These are phyloP conservation scores for Hipposideros larvatus DNA, from an alignment of 2,797 vertebrate genomes.

Conservation along the genomic window DNA sequence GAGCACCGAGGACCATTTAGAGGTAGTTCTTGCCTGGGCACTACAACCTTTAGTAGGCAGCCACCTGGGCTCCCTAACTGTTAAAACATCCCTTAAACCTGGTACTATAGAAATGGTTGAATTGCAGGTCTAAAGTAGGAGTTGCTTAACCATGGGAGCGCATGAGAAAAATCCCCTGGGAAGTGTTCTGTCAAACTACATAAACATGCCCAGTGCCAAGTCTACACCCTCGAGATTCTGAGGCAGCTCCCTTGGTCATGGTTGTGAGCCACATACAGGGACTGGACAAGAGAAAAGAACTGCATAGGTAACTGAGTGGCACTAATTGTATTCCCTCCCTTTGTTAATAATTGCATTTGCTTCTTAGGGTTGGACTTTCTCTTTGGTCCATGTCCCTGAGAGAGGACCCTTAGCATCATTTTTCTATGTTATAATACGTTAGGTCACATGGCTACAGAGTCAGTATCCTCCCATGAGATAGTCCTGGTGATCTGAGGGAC, in stretches of 20 bases:
- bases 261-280: background rate
- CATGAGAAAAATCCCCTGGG: background rate
- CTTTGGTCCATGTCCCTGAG: background rate
- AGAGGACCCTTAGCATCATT: background rate
- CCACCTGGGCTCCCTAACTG: background rate
- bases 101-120: background rate
- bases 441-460: background rate
- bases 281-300: background rate
- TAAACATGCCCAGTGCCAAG: background rate
- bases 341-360: background rate
- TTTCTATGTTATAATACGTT: rapidly evolving
- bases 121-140: background rate
- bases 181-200: background rate
- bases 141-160: background rate
- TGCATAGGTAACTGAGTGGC: background rate
- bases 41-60: too few relatives aligned
- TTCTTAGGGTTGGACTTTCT: background rate
- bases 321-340: background rate
- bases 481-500: background rate
- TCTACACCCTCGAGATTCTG: background rate
- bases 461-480: background rate
- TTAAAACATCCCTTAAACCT: background rate
- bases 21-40: background rate
- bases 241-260: background rate
- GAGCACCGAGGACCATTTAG: background rate